phyloP scores from a whole-genome alignment of 2,113 vertebrate species.

The Grammatotria lemairii region DNA sequence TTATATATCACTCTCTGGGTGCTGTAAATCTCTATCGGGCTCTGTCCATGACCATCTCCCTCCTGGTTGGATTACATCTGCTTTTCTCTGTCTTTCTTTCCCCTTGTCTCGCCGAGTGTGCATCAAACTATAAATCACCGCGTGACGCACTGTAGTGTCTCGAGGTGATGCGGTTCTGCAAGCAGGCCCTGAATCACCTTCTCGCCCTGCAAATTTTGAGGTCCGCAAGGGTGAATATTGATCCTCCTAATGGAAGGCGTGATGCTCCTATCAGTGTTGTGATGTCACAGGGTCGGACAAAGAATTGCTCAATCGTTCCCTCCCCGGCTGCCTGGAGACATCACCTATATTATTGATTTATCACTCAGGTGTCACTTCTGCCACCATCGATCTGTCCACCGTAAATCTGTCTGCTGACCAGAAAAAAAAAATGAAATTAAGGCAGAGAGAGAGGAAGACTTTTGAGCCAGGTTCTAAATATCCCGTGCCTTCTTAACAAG shows the following conservation, averaged over 20 bases:
- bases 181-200: neutral
- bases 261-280: conserved; percentile 8
- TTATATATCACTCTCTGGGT: conserved; percentile 45
- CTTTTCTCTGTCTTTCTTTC: neutral
- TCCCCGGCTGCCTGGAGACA: neutral
- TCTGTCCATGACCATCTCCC: conserved; percentile 26
- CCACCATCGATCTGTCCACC: conserved; percentile 16
- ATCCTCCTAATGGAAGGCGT: conserved; percentile 40
- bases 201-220: neutral
- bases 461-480: conserved; percentile 28
- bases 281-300: conserved; percentile 33
- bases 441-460: neutral
- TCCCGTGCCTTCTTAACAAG: neutral
- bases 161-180: neutral
- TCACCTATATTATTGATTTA: conserved; percentile 27
- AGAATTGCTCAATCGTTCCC: neutral
- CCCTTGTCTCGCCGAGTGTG: neutral
- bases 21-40: conserved; percentile 41
- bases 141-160: neutral
- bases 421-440: conserved; percentile 10
- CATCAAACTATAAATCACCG: conserved; percentile 1
- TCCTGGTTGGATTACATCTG: conserved; percentile 23
- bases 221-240: conserved; percentile 22
- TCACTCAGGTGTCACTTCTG: conserved; percentile 39
- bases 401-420: conserved; percentile 1